A percentile compares a stretch with the other conserved stretches of the same genome.
Conservation (phyloP, 2,113 vertebrate species). For the Turnix velox region DNA sequence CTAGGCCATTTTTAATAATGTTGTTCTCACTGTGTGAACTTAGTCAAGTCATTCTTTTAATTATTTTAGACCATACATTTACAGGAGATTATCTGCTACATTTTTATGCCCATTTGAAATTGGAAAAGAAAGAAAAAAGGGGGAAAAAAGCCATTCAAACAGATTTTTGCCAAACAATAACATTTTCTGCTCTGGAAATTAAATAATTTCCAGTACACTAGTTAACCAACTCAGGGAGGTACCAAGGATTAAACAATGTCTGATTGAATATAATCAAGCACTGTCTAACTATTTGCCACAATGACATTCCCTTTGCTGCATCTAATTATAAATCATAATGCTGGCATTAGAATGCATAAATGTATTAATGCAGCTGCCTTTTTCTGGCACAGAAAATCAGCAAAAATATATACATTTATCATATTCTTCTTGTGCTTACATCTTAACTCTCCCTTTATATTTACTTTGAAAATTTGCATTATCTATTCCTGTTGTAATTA, state of each 20-base stretch:
- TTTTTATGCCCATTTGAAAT: background rate
- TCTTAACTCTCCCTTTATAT: background rate
- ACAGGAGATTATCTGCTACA: fast-evolving
- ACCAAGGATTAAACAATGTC: background rate
- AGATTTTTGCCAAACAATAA: background rate
- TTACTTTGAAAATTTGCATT: background rate
- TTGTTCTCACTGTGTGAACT: fast-evolving
- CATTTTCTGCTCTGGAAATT: background rate
- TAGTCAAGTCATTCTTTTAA: background rate
- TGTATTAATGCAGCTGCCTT: background rate
- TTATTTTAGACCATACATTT: background rate
- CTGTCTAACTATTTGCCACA: background rate
- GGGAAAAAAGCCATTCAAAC: background rate
- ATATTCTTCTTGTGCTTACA: background rate
- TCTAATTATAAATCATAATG: background rate
- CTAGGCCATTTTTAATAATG: background rate
- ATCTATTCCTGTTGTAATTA: background rate
- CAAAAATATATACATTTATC: background rate
- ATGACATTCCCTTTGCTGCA: background rate
- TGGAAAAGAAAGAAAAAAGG: background rate
- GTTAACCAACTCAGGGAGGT: background rate
- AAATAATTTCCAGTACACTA: background rate
- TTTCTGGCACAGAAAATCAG: background rate
- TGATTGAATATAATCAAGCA: background rate
- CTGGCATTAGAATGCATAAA: background rate